These are phyloP conservation scores for Caenorhabditis parvicauda DNA, from an alignment of 2,888 invertebrate species.

Conservation along the genomic window DNA sequence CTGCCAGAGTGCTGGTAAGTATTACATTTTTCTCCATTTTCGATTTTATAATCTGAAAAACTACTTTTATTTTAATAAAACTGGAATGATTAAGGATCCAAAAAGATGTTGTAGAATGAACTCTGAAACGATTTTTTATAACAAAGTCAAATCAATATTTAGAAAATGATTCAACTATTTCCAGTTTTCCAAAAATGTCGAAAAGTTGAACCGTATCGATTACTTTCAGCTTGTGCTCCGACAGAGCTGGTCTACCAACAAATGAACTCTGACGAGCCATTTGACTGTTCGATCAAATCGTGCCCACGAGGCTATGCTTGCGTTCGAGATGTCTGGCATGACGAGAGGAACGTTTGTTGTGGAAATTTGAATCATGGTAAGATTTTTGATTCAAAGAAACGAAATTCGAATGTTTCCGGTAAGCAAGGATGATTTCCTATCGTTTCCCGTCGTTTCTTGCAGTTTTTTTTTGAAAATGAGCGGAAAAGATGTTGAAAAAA, in stretches of 20 bases:
- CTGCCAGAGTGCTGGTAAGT: slow-evolving; percentile 49
- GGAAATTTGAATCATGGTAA: slow-evolving; percentile 36
- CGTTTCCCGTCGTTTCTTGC: slow-evolving; percentile 6
- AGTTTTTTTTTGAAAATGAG: too few species aligned
- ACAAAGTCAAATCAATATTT: too few species aligned
- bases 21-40: not conserved
- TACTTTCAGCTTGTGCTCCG: slow-evolving; percentile 49
- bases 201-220: too few species aligned
- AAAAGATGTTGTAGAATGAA: too few species aligned
- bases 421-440: not conserved
- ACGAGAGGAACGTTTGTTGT: slow-evolving; percentile 44
- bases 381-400: too few species aligned
- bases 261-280: slow-evolving; percentile 36
- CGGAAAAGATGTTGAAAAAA: too few species aligned
- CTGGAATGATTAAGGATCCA: too few species aligned
- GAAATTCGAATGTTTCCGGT: not conserved
- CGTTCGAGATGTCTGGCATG: slow-evolving; percentile 40
- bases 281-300: slow-evolving; percentile 44
- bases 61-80: too few species aligned
- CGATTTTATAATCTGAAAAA: too few species aligned
- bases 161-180: too few species aligned
- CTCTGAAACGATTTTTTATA: too few species aligned
- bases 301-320: slow-evolving; percentile 49
- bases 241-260: slow-evolving; percentile 48
- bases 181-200: too few species aligned